A percentile compares a stretch with the other conserved stretches of the same genome.
phyloP scores from a whole-genome alignment of 2,888 invertebrate species.

The Meteorus colon region DNA sequence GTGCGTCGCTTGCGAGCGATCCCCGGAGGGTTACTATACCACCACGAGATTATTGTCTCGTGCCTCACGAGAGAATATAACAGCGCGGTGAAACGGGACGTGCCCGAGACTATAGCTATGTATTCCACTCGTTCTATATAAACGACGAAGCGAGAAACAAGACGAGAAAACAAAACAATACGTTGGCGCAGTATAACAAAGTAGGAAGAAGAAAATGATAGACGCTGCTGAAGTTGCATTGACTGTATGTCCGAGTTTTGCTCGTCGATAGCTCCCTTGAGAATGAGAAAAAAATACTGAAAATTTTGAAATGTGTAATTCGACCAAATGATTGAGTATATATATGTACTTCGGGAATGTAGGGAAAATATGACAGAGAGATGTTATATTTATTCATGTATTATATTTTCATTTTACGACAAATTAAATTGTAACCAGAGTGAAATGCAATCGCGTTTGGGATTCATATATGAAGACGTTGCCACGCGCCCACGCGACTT shows the following conservation, averaged over 20 bases:
- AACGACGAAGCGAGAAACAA: not conserved
- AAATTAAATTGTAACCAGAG: constrained; percentile 23
- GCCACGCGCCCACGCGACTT: constrained; percentile 60
- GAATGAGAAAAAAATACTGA: not conserved
- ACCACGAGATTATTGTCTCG: constrained; percentile 61
- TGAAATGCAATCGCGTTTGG: constrained; percentile 47
- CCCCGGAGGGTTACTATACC: constrained; percentile 40
- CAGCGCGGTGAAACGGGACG: constrained; percentile 46
- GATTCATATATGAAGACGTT: constrained; percentile 61
- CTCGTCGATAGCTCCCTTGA: constrained; percentile 2
- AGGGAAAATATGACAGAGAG: not conserved
- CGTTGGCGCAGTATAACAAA: constrained; percentile 1
- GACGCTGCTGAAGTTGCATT: constrained; percentile 33
- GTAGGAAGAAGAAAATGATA: constrained; percentile 37
- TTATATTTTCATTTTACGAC: not conserved
- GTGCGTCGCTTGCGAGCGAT: constrained; percentile 41
- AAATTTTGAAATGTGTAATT: too few relatives aligned
- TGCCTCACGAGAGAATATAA: constrained; percentile 57
- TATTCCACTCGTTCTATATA: constrained; percentile 19
- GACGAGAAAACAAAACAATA: constrained; percentile 18
- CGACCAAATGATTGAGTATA: too few relatives aligned
- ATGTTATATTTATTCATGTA: constrained; percentile 8
- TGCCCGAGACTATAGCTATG: constrained; percentile 16
- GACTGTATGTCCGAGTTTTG: not conserved
- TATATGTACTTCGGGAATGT: too few relatives aligned